These are phyloP conservation scores for Enteromius viviparus DNA, from an alignment of 2,797 vertebrate species.

Conservation along the genomic window DNA sequence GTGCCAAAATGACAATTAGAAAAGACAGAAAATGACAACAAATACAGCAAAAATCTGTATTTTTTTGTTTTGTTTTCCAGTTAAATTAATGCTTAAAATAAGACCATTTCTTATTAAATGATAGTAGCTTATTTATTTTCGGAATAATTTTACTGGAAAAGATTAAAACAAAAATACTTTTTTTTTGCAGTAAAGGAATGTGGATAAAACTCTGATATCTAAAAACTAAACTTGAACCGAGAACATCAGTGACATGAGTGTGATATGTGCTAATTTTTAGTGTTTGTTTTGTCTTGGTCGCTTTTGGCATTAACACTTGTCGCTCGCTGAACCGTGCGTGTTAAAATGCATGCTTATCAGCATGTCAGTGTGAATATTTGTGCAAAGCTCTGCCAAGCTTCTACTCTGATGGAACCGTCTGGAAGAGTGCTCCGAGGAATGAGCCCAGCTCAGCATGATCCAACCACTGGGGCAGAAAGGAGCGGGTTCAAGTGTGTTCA, in stretches of 20 bases:
- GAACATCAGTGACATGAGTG: conserved; percentile 19
- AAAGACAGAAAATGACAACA: neutral
- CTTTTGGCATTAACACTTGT: conserved; percentile 29
- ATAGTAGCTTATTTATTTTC: neutral
- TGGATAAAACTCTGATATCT: conserved; percentile 7
- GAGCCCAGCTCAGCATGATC: conserved; percentile 42
- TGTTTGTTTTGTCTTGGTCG: neutral
- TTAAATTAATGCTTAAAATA: neutral
- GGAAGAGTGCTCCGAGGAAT: conserved; percentile 54
- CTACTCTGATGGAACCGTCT: conserved; percentile 59
- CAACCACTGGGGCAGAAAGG: conserved; percentile 50
- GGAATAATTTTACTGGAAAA: conserved; percentile 8
- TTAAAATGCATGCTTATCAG: conserved; percentile 28
- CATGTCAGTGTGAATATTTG: conserved; percentile 59
- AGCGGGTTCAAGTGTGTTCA: conserved; percentile 51
- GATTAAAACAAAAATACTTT: neutral
- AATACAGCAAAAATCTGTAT: conserved; percentile 1
- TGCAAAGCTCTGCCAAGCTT: conserved; percentile 51
- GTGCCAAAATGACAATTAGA: conserved; percentile 12
- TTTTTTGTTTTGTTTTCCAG: conserved; percentile 16
- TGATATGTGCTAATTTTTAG: neutral
- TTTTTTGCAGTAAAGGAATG: conserved; percentile 12
- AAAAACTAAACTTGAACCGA: neutral
- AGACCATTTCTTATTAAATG: neutral
- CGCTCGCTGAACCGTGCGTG: conserved; percentile 10